These are phyloP conservation scores for Tuta absoluta DNA, from an alignment of 2,888 invertebrate genomes.

Conservation along the genomic window DNA sequence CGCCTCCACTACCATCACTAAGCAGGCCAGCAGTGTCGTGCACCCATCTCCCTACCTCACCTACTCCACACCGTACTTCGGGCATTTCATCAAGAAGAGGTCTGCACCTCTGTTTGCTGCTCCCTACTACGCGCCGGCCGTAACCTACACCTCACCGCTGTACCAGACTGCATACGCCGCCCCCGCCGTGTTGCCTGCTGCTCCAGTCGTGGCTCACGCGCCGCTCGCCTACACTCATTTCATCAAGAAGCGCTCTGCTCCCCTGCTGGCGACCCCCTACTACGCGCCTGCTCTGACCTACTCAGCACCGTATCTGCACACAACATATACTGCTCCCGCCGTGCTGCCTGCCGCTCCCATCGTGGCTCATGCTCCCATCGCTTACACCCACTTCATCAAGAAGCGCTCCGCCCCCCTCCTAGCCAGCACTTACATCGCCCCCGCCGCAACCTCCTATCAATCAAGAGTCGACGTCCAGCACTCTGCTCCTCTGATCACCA, in stretches of 20 bases:
- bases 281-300: slow-evolving; percentile 57
- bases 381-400: slow-evolving; percentile 32
- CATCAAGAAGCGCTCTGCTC: slow-evolving; percentile 40
- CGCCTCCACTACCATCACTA: slow-evolving; percentile 58
- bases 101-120: slow-evolving; percentile 44
- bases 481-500: slow-evolving; percentile 46
- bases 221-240: slow-evolving; percentile 30
- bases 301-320: slow-evolving; percentile 44
- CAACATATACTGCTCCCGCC: slow-evolving; percentile 29
- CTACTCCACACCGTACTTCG: slow-evolving; percentile 40
- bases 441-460: slow-evolving; percentile 49
- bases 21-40: slow-evolving; percentile 69
- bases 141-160: slow-evolving; percentile 8
- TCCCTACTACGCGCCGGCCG: slow-evolving; percentile 41
- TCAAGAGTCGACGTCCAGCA: slow-evolving; percentile 52
- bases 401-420: slow-evolving; percentile 43
- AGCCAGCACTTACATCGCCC: slow-evolving; percentile 50
- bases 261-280: slow-evolving; percentile 9
- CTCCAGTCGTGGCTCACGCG: slow-evolving; percentile 23
- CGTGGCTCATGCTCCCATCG: slow-evolving; percentile 31
- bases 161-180: slow-evolving; percentile 6
- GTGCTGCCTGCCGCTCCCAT: slow-evolving; percentile 39
- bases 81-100: slow-evolving; percentile 41
- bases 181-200: slow-evolving; percentile 11
- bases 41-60: slow-evolving; percentile 48